Evolutionary conservation across 2,888 invertebrate genomes (phyloP), one percentile per base, ranked within the genome.

Genomic region (Cephus runcator): DNA sequence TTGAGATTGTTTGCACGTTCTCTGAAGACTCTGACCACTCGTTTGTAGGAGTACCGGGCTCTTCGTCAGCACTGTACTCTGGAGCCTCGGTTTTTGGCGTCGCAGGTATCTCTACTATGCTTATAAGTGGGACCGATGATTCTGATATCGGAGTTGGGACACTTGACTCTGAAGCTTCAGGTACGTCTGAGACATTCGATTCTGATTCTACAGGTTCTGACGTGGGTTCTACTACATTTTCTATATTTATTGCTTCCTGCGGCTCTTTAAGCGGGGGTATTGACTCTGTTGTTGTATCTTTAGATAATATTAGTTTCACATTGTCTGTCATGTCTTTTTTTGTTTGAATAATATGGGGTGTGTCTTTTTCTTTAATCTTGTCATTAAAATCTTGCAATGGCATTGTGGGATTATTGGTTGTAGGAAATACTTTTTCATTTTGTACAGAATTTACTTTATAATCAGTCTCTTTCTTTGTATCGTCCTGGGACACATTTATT

Each of bases 11-110:
- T 12, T 31, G 31, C 4, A 56, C 36, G 1, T 80, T 71, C 6
- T 82, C 12, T 12, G 81, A 79, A 23, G 81, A 31, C n/a, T 85
- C 81, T 11, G 81, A 69, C 79, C 83, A 83, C 78, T 87, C 90
- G 81, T 85, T 91, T 73, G 87, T 92, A 73, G 86, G 91, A 69
- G 87, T 91, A 73, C 79, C 82, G 30, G 85, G 86, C 36, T 83
- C 86, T 69, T 87, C 87, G 3, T 84, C 85, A 40, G 12, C 79
- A 68, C 15, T 76, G 78, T 40, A 79, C 75, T 73, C 83, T 23
- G 81, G 73, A 4, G 77, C 40, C 12, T 81, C 80, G 12, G 76
- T 68, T 35, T 35, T 75, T 40, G 80, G 76, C 11, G 80, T 73
- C 1, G 73, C 77, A 0, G 80, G 77, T 0, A 76, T 79, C 11